Base-by-base conservation (phyloP, 2,797 vertebrate species). In the Cossypha heuglini region DNA sequence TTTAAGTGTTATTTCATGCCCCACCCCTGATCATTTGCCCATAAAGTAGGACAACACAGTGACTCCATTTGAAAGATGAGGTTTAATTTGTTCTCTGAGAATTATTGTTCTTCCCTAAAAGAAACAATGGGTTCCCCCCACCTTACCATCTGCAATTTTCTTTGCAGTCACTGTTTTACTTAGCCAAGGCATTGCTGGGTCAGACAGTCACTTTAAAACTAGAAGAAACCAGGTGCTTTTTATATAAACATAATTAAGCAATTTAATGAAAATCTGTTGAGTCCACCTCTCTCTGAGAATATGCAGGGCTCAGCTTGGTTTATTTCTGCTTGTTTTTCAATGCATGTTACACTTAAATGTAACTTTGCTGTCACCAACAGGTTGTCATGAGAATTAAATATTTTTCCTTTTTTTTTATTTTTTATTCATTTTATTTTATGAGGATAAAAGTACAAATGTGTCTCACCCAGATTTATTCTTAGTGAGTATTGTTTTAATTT, bases 341-440 rank as follows among this genome's bases (percentile, higher is more conserved):
- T 71, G 31, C 45, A 51, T 15, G 4, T 38, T 88, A 11, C 35
- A 28, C 66, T 93, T 96, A 66, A 55, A 66, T 86, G 97, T 95
- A 94, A 94, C 97, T 97, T 93, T 98, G 94, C 98, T 98, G 98
- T 97, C 98, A 98, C 98, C 98, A 98, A 93, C 97, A 98, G 98
- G 97, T 97, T 96, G 86, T 63, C 48, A 43, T 64, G 91, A 97
- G 97, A 97, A 98, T 91, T 93, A 95, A 95, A 95, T 77, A 13
- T 10, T 93, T 95, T 95, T 81, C 4, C 3, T 40, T 74, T 91
- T 45, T 75, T 4, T 20, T 9, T 51, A 7, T 51, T 52, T 51
- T 52, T 8, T 52, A 31, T 52, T 31, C 9, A 28, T 49, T 49
- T 88, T 85, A 89, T 63, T 86, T 63, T 92, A 62, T 93, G 31